Evolutionary conservation across 2,113 vertebrate species (phyloP).

Genomic region (Neogobius melanostomus): DNA sequence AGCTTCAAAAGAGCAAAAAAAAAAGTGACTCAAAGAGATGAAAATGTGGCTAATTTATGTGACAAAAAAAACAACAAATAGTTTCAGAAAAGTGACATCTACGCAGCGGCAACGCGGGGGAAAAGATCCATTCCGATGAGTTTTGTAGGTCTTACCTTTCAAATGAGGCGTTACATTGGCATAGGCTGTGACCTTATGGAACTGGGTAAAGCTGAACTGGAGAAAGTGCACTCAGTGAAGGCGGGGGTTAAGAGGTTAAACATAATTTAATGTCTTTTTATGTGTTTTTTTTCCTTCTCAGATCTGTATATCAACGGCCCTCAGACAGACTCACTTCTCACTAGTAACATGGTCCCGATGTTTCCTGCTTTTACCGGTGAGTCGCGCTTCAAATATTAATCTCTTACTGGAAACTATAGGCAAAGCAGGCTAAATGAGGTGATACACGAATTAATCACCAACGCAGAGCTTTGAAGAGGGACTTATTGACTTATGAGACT

Average conservation of each 20-base stretch:
- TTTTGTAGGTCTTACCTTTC: too few relatives aligned
- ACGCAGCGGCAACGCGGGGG: too few relatives aligned
- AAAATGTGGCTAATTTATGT: too few relatives aligned
- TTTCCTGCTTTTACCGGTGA: conserved; percentile 73
- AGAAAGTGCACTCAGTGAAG: too few relatives aligned
- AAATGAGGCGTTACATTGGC: too few relatives aligned
- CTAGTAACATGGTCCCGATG: conserved; percentile 79
- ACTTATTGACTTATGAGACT: not conserved
- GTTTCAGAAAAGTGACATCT: too few relatives aligned
- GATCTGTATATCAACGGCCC: conserved; percentile 47
- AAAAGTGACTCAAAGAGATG: too few relatives aligned
- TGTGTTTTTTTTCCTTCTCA: conserved; percentile 40
- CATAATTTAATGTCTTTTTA: not conserved
- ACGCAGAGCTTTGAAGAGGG: not conserved
- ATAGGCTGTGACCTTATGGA: too few relatives aligned
- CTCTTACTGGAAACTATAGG: not conserved
- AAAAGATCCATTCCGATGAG: too few relatives aligned
- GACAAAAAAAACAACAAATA: too few relatives aligned
- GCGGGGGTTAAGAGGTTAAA: not conserved
- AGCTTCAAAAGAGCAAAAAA: too few relatives aligned
- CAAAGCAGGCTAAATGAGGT: not conserved
- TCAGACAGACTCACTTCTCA: conserved; percentile 68
- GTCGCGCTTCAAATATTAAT: conserved; percentile 1
- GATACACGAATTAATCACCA: not conserved
- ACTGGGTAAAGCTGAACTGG: too few relatives aligned